These are phyloP conservation scores for Galemys pyrenaicus DNA, from an alignment of 2,113 vertebrate species.

Conservation along the genomic window DNA sequence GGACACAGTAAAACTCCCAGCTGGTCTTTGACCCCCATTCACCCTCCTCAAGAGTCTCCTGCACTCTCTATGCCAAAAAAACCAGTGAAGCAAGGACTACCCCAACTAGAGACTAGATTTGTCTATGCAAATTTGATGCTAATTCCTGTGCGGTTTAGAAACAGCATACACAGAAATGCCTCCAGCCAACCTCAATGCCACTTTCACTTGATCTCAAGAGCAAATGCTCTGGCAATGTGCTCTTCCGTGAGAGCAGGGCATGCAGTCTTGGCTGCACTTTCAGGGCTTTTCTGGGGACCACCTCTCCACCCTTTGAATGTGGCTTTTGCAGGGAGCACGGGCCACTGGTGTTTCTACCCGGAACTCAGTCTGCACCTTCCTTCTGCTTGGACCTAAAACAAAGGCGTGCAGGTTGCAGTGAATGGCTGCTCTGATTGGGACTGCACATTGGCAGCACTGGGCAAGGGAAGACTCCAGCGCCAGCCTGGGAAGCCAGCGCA, in stretches of 20 bases:
- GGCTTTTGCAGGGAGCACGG: neutral
- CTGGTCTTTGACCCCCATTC: neutral
- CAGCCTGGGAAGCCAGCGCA: neutral
- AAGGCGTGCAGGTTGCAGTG: neutral
- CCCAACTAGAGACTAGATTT: neutral
- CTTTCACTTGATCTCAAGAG: neutral
- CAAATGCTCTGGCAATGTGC: neutral
- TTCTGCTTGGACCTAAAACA: neutral
- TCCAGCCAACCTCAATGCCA: fast-evolving
- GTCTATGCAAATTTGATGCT: neutral
- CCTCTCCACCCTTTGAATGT: neutral
- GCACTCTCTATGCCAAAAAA: neutral
- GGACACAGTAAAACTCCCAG: neutral
- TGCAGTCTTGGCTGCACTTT: neutral
- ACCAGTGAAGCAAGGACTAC: neutral
- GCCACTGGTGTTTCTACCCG: neutral
- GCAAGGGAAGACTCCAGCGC: neutral
- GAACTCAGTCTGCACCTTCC: neutral
- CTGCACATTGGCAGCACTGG: neutral
- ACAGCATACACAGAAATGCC: neutral
- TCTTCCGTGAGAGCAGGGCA: neutral
- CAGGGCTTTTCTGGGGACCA: too few relatives aligned
- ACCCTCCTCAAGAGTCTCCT: neutral
- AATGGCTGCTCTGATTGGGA: too few relatives aligned
- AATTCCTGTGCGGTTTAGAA: neutral